Evolutionary conservation across 2,888 invertebrate genomes (phyloP).

Genomic region (Polydrusus cervinus): DNA sequence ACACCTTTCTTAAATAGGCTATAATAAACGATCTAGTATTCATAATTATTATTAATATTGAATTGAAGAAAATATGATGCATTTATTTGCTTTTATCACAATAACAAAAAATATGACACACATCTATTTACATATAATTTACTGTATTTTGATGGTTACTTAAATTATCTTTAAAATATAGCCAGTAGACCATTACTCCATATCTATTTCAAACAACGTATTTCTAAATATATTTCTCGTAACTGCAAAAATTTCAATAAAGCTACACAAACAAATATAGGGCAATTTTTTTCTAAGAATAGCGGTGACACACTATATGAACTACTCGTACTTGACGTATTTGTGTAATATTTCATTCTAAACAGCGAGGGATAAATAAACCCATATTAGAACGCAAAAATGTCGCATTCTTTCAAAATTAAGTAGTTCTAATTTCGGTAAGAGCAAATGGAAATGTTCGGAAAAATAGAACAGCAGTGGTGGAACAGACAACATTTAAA

Average conservation of each 20-base stretch:
- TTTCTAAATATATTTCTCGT: neutral
- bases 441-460: conserved; percentile 17
- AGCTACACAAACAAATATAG: neutral
- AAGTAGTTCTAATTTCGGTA: conserved; percentile 11
- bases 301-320: conserved; percentile 7
- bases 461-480: neutral
- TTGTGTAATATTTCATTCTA: conserved; percentile 3
- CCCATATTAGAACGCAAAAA: conserved; percentile 10
- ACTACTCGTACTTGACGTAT: conserved; percentile 13
- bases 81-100: too few relatives aligned
- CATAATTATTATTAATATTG: too few relatives aligned
- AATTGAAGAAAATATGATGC: too few relatives aligned
- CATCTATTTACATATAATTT: too few relatives aligned
- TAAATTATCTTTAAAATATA: too few relatives aligned
- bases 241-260: conserved; percentile 19
- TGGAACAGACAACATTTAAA: neutral
- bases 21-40: too few relatives aligned
- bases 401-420: conserved; percentile 16
- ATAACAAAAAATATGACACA: too few relatives aligned
- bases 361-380: neutral
- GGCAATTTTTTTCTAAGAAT: conserved; percentile 16
- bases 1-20: too few relatives aligned
- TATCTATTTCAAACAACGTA: too few relatives aligned
- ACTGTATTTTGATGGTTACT: too few relatives aligned
- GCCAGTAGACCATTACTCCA: too few relatives aligned